Conservation (phyloP, 2,888 invertebrate genomes). For the Hydrotaea diabolus region DNA sequence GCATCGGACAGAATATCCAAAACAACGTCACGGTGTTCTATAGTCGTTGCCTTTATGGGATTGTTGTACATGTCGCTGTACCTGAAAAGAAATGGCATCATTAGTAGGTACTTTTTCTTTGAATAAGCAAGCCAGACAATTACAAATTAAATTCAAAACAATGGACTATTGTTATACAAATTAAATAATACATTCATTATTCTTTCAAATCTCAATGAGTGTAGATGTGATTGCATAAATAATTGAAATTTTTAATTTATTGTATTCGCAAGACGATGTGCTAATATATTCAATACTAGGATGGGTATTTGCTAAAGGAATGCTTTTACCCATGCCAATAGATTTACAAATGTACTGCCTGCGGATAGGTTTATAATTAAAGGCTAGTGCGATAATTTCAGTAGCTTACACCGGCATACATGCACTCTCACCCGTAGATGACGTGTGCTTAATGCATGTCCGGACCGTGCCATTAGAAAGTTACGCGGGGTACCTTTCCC, state of each 20-base stretch:
- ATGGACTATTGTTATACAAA: neutral
- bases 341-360: conserved; percentile 1
- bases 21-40: conserved; percentile 88
- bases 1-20: conserved; percentile 95
- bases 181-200: neutral
- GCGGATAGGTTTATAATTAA: conserved; percentile 5
- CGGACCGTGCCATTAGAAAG: too few species aligned
- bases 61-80: conserved; percentile 84
- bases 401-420: conserved; percentile 11
- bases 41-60: conserved; percentile 81
- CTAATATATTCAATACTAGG: conserved; percentile 5
- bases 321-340: too few species aligned
- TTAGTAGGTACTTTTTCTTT: neutral
- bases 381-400: conserved; percentile 10
- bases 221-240: conserved; percentile 15
- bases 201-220: neutral
- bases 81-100: conserved; percentile 76
- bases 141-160: neutral
- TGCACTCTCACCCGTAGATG: neutral
- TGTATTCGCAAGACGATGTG: neutral
- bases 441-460: neutral
- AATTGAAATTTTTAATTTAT: conserved; percentile 16
- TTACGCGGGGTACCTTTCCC: too few species aligned
- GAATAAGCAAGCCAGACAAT: conserved; percentile 27
- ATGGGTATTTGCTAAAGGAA: neutral